phyloP scores from a whole-genome alignment of 2,797 vertebrate species.

The Orientallactaga sibirica region DNA sequence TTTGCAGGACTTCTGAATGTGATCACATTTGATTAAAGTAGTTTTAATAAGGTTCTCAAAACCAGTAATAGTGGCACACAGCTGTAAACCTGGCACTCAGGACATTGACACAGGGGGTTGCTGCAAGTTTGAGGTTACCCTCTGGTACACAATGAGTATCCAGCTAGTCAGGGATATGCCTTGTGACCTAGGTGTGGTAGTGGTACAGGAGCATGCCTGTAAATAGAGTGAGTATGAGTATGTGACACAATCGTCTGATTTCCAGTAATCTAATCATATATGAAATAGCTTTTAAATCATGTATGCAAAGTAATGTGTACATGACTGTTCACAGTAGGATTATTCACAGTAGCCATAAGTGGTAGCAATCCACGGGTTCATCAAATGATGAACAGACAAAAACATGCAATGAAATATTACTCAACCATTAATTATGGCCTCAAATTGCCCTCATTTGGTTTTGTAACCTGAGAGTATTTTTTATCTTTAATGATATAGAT shows the following conservation, averaged over 20 bases:
- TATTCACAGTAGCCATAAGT: not conserved
- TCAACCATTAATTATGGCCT: not conserved
- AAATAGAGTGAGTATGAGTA: not conserved
- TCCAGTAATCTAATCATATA: not conserved
- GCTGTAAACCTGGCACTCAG: too few species aligned
- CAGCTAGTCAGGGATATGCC: too few species aligned
- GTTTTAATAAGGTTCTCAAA: too few species aligned
- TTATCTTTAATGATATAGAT: not conserved
- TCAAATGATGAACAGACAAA: not conserved
- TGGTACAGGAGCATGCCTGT: too few species aligned
- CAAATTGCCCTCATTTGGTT: not conserved
- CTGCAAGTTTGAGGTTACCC: too few species aligned
- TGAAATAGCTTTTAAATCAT: not conserved
- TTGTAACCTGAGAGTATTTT: not conserved
- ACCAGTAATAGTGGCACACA: too few species aligned
- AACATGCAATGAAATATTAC: too few species aligned
- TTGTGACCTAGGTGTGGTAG: too few species aligned
- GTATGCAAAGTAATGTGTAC: not conserved
- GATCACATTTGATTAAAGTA: too few species aligned
- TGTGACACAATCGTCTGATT: not conserved
- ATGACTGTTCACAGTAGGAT: not conserved
- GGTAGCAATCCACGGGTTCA: not conserved
- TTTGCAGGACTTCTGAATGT: too few species aligned
- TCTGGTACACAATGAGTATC: too few species aligned
- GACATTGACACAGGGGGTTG: too few species aligned